Conservation (phyloP, 1,140 invertebrate species). For the Oscheius sp. region DNA sequence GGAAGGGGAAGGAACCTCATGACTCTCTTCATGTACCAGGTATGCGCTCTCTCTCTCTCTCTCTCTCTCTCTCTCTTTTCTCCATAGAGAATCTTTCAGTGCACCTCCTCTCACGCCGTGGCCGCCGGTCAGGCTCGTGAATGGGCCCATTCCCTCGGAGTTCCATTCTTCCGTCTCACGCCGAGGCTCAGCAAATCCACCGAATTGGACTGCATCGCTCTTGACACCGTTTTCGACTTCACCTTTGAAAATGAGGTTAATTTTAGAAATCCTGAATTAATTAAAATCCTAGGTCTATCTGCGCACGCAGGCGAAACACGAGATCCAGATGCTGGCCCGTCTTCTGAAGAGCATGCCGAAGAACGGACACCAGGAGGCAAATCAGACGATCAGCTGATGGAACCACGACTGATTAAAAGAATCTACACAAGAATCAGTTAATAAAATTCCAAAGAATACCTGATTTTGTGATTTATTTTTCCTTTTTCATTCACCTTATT, state of each 20-base stretch:
- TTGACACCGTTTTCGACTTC: conserved; percentile 13
- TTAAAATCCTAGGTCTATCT: conserved; percentile 11
- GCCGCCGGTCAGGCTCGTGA: conserved; percentile 21
- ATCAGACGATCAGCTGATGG: too few relatives aligned
- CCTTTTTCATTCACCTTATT: too few relatives aligned
- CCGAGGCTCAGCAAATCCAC: conserved; percentile 10
- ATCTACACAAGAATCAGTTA: too few relatives aligned
- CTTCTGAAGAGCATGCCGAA: conserved; percentile 29
- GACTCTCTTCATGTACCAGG: conserved; percentile 27
- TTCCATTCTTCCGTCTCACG: conserved; percentile 29
- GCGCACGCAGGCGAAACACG: conserved; percentile 10
- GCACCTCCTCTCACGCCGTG: conserved; percentile 20
- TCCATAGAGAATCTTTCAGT: too few relatives aligned
- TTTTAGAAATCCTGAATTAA: background rate
- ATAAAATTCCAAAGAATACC: too few relatives aligned
- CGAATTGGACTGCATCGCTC: conserved; percentile 17
- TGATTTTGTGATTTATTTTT: too few relatives aligned
- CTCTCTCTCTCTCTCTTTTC: too few relatives aligned
- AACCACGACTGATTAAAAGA: too few relatives aligned
- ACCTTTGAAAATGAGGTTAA: conserved; percentile 25
- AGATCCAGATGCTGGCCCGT: conserved; percentile 7
- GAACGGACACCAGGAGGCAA: too few relatives aligned
- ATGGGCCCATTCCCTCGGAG: conserved; percentile 16
- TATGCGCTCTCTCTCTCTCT: too few relatives aligned
- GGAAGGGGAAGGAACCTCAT: conserved; percentile 13